Conservation (phyloP, 2,113 vertebrate species). For the Apistogramma diplotaenia region DNA sequence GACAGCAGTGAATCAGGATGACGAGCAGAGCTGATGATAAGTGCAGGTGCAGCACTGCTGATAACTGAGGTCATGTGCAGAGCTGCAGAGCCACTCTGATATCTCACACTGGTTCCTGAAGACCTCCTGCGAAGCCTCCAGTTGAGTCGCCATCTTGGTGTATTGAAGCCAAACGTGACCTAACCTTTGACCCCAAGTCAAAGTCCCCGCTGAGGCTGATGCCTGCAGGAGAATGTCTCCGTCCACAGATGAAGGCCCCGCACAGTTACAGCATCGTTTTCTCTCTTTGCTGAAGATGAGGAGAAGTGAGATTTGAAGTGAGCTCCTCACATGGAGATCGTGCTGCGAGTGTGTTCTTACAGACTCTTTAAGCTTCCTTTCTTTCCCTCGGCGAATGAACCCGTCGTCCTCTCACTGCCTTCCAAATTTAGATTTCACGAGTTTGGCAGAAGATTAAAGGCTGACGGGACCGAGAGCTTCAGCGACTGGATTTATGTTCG, state of each 20-base stretch:
- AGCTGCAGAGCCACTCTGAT: rapidly evolving
- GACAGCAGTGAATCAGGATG: no score
- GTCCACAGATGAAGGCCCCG: rapidly evolving
- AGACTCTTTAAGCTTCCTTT: not conserved
- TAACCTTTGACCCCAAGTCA: not conserved
- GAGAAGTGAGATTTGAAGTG: not conserved
- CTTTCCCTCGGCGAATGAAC: slow-evolving; percentile 12
- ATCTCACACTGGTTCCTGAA: rapidly evolving
- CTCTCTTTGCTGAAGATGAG: not conserved
- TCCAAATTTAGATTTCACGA: slow-evolving; percentile 43
- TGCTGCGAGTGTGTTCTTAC: not conserved
- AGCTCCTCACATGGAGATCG: not conserved
- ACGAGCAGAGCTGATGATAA: no score
- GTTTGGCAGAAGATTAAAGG: slow-evolving; percentile 14
- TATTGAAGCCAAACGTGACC: not conserved
- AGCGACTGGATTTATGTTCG: not conserved
- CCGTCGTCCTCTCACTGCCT: not conserved
- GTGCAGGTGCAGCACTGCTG: no score
- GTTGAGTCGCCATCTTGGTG: not conserved
- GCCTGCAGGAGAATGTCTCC: not conserved
- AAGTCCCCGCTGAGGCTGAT: not conserved
- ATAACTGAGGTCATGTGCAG: no score
- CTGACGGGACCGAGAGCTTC: not conserved
- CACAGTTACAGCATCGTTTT: not conserved
- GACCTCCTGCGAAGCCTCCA: not conserved